Evolutionary conservation across 1,140 invertebrate genomes (phyloP).

Genomic region (Eulimnadia texana): DNA sequence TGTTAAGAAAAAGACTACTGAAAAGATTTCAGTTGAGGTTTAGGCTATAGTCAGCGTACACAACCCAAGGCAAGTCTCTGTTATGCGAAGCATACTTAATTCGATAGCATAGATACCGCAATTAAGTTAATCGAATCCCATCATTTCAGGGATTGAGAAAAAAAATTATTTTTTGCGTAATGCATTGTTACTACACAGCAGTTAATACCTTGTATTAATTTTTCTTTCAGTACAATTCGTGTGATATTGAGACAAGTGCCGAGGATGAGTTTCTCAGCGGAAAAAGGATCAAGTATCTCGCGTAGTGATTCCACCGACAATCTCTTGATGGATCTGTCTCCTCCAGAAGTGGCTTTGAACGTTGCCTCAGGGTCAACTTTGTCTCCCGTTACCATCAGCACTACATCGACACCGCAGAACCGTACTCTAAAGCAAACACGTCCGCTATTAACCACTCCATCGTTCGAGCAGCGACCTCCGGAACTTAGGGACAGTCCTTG

Average conservation of each 20-base stretch:
- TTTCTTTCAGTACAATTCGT: neutral
- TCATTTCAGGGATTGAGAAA: no score
- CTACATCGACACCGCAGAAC: neutral
- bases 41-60: no score
- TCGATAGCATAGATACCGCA: no score
- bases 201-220: no score
- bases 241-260: neutral
- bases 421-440: neutral
- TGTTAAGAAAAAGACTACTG: no score
- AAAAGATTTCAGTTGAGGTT: no score
- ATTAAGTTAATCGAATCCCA: no score
- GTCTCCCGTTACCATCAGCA: neutral
- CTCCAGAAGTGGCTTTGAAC: neutral
- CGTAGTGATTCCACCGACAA: slow-evolving; percentile 9
- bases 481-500: slow-evolving; percentile 10
- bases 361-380: neutral
- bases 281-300: neutral
- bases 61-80: no score
- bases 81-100: no score
- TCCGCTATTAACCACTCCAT: slow-evolving; percentile 10
- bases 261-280: slow-evolving; percentile 3
- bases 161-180: no score
- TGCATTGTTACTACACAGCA: no score
- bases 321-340: slow-evolving; percentile 1
- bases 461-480: slow-evolving; percentile 11